Evolutionary conservation across 2,797 vertebrate genomes (phyloP).

Genomic region (Pangasius krempfi): DNA sequence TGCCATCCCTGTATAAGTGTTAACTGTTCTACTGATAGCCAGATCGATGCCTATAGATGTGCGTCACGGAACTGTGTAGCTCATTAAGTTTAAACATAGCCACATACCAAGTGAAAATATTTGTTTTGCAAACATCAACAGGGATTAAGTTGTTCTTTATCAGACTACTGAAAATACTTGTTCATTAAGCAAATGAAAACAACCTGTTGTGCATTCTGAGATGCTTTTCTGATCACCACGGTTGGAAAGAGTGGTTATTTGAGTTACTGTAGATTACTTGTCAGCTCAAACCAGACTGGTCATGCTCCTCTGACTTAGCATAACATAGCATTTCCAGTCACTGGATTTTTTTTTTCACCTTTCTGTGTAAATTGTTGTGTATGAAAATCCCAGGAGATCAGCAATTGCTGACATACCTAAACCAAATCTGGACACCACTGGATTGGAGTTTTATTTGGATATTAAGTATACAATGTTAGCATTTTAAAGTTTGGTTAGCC

Average conservation of each 20-base stretch:
- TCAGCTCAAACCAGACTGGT: not conserved
- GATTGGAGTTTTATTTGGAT: too few species aligned
- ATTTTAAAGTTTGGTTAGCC: too few species aligned
- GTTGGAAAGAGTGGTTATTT: not conserved
- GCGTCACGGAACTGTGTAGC: not conserved
- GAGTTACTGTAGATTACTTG: not conserved
- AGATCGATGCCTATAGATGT: not conserved
- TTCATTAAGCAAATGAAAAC: not conserved
- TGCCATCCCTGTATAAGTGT: not conserved
- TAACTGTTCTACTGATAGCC: not conserved
- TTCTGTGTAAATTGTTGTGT: not conserved
- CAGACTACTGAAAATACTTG: not conserved
- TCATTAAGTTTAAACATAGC: not conserved
- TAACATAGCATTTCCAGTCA: not conserved
- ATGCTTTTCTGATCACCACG: not conserved
- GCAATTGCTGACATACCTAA: not conserved
- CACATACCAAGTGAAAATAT: not conserved
- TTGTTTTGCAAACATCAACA: not conserved
- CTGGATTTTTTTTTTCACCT: not conserved
- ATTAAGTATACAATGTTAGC: too few species aligned
- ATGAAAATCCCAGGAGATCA: not conserved
- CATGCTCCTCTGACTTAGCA: not conserved
- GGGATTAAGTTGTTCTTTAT: not conserved
- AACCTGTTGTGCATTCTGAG: not conserved
- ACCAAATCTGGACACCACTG: too few species aligned